Evolutionary conservation across 2,113 vertebrate species (phyloP).

Genomic region (Blennius ocellaris): DNA sequence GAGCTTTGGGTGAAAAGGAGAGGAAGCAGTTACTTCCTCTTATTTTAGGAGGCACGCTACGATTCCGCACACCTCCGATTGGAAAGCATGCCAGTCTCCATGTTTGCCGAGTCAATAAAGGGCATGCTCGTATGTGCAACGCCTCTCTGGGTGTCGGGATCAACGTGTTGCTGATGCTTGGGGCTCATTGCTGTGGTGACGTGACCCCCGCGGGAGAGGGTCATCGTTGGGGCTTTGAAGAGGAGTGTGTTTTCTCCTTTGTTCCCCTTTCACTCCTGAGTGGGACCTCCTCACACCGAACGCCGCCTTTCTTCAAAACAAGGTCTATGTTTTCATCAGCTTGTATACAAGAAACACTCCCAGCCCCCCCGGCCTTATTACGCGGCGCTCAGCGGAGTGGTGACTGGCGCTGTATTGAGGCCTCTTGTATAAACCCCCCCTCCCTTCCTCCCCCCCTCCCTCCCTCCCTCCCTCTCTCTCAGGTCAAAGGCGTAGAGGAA

Average conservation of each 20-base stretch:
- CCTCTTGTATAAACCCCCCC: conserved; percentile 56
- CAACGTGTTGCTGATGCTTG: conserved; percentile 67
- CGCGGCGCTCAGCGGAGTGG: conserved; percentile 51
- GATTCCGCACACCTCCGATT: no score
- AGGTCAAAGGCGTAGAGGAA: conserved; percentile 73
- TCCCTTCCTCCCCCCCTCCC: not conserved
- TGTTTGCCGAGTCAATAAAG: not conserved
- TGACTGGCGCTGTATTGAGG: conserved; percentile 59
- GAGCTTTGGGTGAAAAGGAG: not conserved
- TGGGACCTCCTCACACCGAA: conserved; percentile 65
- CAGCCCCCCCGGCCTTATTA: conserved; percentile 48
- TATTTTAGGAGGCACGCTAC: not conserved
- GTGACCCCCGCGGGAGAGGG: conserved; percentile 66
- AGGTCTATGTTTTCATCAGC: conserved; percentile 63
- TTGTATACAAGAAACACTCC: conserved; percentile 48
- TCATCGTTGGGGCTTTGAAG: conserved; percentile 64
- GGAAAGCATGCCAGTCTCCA: no score
- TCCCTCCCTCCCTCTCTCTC: conserved; percentile 25
- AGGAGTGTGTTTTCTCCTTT: conserved; percentile 70
- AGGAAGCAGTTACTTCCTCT: not conserved
- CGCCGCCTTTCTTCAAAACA: conserved; percentile 64
- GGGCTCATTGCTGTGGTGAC: conserved; percentile 65
- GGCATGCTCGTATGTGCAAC: not conserved
- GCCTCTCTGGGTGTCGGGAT: conserved; percentile 30
- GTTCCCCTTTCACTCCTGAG: conserved; percentile 68